phyloP scores from a whole-genome alignment of 2,888 invertebrate genomes.

The Serripes groenlandicus region DNA sequence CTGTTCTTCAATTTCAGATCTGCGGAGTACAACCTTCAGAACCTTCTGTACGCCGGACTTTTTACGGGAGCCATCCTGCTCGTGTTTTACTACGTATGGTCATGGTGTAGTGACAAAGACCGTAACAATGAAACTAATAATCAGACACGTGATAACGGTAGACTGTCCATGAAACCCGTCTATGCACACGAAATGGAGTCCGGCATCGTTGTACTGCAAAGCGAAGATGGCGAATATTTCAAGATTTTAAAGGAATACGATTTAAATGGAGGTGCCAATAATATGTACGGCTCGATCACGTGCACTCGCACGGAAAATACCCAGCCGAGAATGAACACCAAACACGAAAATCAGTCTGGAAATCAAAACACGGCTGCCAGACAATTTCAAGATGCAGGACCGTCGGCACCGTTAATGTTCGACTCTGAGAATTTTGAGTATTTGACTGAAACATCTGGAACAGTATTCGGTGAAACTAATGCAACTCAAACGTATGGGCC shows the following conservation, averaged over 20 bases:
- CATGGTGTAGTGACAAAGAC: slow-evolving; percentile 47
- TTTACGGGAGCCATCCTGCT: slow-evolving; percentile 10
- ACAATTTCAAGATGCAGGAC: not conserved
- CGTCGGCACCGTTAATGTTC: slow-evolving; percentile 7
- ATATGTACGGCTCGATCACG: slow-evolving; percentile 35
- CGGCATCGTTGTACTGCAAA: slow-evolving; percentile 67
- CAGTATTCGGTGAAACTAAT: not conserved
- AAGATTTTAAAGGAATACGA: slow-evolving; percentile 68
- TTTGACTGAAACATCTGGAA: not conserved
- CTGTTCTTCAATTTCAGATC: slow-evolving; percentile 27
- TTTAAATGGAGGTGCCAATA: not conserved
- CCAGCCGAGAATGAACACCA: slow-evolving; percentile 1
- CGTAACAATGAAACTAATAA: not conserved
- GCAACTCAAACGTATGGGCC: not conserved
- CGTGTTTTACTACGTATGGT: slow-evolving; percentile 25
- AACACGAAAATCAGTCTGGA: not conserved
- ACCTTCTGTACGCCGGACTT: slow-evolving; percentile 11
- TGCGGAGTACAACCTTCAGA: slow-evolving; percentile 8
- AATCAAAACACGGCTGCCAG: not conserved
- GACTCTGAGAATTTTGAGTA: not conserved
- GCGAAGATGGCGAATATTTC: slow-evolving; percentile 68
- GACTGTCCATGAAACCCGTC: slow-evolving; percentile 53
- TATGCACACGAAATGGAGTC: slow-evolving; percentile 70
- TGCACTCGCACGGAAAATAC: slow-evolving; percentile 27
- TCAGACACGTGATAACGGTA: not conserved